Evolutionary conservation across 2,797 vertebrate species (phyloP).

Genomic region (Peromyscus melanophrys): DNA sequence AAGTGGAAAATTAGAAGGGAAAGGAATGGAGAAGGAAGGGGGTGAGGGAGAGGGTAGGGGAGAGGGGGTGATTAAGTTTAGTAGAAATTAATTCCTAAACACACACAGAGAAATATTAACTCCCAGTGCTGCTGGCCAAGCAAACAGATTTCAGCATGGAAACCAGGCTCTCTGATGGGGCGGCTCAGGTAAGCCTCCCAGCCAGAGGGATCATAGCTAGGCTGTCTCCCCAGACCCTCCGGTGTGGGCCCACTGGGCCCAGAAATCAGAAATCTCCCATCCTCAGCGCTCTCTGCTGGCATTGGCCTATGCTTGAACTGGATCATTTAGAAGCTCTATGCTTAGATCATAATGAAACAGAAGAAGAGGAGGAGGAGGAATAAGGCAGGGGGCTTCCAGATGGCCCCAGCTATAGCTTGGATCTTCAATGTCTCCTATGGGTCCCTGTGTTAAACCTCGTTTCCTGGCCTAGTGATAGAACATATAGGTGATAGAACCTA

Average conservation of each 20-base stretch:
- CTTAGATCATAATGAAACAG: not conserved
- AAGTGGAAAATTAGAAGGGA: conserved; percentile 94
- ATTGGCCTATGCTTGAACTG: not conserved
- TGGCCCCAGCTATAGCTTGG: not conserved
- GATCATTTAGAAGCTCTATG: not conserved
- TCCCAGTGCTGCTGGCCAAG: conserved; percentile 72
- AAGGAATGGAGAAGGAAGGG: conserved; percentile 83
- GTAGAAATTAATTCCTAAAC: conserved; percentile 90
- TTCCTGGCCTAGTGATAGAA: not conserved
- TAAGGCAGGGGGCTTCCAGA: not conserved
- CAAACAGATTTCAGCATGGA: conserved; percentile 87
- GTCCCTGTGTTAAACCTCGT: not conserved
- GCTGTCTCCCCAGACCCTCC: not conserved
- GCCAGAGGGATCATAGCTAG: not conserved
- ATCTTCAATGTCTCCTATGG: not conserved
- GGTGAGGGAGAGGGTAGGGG: conserved; percentile 61
- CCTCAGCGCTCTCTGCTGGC: not conserved
- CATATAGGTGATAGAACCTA: not conserved
- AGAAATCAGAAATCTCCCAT: not conserved
- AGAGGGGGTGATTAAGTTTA: conserved; percentile 87
- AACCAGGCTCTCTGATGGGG: conserved; percentile 11
- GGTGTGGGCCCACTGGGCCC: not conserved
- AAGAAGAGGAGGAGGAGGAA: not conserved
- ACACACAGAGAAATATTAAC: conserved; percentile 86
- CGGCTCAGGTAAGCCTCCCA: not conserved